Percentiles rank a stretch among this genome's conserved stretches.
Conservation (phyloP, 2,888 invertebrate species). For the Catocala nupta region DNA sequence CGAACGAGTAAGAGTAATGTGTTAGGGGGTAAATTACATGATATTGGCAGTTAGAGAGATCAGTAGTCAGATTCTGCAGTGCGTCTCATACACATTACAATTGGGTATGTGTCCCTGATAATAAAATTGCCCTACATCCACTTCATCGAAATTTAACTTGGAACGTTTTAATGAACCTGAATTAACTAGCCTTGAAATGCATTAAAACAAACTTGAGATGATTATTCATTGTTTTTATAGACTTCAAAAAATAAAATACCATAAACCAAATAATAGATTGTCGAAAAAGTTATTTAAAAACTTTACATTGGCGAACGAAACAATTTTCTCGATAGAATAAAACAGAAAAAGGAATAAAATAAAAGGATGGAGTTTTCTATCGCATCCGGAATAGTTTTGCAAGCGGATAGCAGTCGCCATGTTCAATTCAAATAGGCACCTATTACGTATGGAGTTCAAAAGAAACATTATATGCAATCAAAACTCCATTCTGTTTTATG, state of each 20-base stretch:
- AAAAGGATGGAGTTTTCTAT: conserved; percentile 82
- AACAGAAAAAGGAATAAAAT: conserved; percentile 80
- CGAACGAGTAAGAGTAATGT: too few species aligned
- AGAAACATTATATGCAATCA: conserved; percentile 27
- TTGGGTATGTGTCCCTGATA: too few species aligned
- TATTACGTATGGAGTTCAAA: conserved; percentile 63
- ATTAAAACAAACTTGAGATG: too few species aligned
- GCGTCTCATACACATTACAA: too few species aligned
- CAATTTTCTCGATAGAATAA: conserved; percentile 77
- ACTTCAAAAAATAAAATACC: not conserved
- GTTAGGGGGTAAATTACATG: too few species aligned
- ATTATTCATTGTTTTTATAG: too few species aligned
- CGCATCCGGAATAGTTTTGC: conserved; percentile 80
- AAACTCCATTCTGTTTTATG: conserved; percentile 28
- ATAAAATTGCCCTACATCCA: too few species aligned
- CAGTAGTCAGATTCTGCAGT: too few species aligned
- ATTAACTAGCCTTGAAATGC: too few species aligned
- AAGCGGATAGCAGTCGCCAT: conserved; percentile 81
- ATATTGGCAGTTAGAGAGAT: too few species aligned
- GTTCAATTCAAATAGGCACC: conserved; percentile 67
- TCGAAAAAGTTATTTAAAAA: conserved; percentile 16
- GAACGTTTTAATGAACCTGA: too few species aligned
- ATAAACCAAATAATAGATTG: not conserved
- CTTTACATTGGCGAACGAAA: conserved; percentile 61
- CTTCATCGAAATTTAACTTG: too few species aligned